These are phyloP conservation scores for Lasioglossum pauxillum DNA, from an alignment of 2,888 invertebrate genomes.

Conservation along the genomic window DNA sequence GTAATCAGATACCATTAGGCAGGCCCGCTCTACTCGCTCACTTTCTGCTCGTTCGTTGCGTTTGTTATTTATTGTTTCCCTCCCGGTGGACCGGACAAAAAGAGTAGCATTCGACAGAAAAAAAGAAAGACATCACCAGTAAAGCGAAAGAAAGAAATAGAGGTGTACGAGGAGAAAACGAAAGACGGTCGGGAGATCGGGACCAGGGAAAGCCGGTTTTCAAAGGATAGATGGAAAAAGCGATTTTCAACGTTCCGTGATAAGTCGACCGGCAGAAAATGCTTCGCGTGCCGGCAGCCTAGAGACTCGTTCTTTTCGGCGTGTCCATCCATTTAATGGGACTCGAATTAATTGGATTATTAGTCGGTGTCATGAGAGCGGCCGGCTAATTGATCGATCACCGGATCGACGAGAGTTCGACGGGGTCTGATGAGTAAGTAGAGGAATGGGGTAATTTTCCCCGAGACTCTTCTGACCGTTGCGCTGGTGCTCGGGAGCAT, in stretches of 20 bases:
- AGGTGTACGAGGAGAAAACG: background rate
- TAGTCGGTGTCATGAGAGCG: constrained; percentile 32
- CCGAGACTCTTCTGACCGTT: constrained; percentile 3
- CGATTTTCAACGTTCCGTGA: constrained; percentile 32
- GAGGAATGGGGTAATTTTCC: constrained; percentile 26
- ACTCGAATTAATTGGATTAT: constrained; percentile 48
- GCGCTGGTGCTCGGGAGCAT: background rate
- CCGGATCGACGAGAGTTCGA: constrained; percentile 19
- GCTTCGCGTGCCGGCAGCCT: background rate
- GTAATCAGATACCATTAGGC: constrained; percentile 54
- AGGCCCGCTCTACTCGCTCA: constrained; percentile 27
- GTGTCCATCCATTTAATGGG: constrained; percentile 2
- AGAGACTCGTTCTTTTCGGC: background rate
- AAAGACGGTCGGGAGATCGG: background rate
- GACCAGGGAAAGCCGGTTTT: constrained; percentile 38
- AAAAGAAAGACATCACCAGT: background rate
- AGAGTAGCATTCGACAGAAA: background rate
- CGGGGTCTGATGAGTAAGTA: constrained; percentile 1
- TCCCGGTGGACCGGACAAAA: background rate
- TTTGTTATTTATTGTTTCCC: background rate
- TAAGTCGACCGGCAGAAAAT: background rate
- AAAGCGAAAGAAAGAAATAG: background rate
- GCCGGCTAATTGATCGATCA: constrained; percentile 49
- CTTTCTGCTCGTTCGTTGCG: constrained; percentile 32
- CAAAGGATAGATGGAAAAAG: background rate